Evolutionary conservation across 30 jellyfish, hydroid and myxozoan species (phyloP), one percentile per base, ranked within the genome.

Genomic region (Rhopilema esculentum): DNA sequence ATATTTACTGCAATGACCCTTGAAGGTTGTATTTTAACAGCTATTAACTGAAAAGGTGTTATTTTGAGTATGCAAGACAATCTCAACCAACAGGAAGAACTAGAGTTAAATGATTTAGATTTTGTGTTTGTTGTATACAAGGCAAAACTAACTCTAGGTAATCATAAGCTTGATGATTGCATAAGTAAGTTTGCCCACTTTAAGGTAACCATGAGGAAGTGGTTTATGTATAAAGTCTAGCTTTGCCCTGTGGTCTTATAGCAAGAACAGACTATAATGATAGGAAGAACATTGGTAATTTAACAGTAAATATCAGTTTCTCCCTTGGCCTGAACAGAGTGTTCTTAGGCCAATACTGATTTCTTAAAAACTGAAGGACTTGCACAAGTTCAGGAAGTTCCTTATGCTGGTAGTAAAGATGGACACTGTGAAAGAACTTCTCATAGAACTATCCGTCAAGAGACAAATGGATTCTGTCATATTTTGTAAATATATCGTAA

Each of bases 21-120:
- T 29, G 30, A 72, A 84, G 92, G 92, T 84, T 84, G 92, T 84
- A 84, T 71, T 51, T 64, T 73, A 29, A 7, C 22, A n/a, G 33
- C 51, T 28, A 40, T 40, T 40, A 40, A 12, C 57, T 40, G 12
- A 40, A 40, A 40, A 12, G 57, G 9, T 2, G 6, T 6, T 40
- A 40, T 40, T n/a, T n/a, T n/a, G n/a, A n/a, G 57, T 40, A 40
- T 12, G 57, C 57, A 40, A 40, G 12, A 12, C 12, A 31, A 16
- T 4, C 53, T 17, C 22, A 8, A 19, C 72, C 19, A 22, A 27
- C 65, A 70, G 62, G 28, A 28, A 24, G 33, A 40, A 1, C 20
- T 18, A 23, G 15, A 33, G 77, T 18, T 15, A 15, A 15, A 1
- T 1, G 9, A 16, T 2, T 17, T 17, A 15, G 77, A 1, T 1